Evolutionary conservation across 2,113 vertebrate genomes (phyloP).

Genomic region (Cygnus buccinator): DNA sequence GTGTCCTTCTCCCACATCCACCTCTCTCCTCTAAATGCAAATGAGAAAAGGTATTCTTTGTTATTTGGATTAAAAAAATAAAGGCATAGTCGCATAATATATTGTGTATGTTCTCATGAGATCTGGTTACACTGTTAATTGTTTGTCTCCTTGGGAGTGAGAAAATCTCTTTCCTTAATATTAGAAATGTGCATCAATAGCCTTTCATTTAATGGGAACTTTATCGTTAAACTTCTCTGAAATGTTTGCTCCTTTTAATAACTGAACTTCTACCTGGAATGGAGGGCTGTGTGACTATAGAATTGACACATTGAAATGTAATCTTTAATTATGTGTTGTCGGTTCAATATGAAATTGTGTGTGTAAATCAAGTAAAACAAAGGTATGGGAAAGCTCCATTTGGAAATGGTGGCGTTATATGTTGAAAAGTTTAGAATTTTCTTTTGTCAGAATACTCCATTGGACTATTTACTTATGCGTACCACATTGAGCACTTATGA

Average conservation of each 20-base stretch:
- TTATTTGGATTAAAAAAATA: background rate
- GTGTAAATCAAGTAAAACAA: background rate
- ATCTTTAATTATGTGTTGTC: background rate
- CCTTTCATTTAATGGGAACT: background rate
- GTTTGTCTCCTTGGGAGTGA: background rate
- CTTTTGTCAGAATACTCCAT: background rate
- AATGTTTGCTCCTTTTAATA: background rate
- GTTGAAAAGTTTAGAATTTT: background rate
- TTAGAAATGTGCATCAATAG: background rate
- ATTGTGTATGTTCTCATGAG: background rate
- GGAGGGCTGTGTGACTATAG: background rate
- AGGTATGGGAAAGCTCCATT: background rate
- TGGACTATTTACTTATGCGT: background rate
- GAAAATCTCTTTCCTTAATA: background rate
- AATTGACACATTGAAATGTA: background rate
- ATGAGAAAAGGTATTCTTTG: background rate
- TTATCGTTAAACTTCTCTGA: background rate
- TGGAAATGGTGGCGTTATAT: background rate
- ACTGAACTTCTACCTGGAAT: background rate
- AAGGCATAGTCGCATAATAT: accelerated
- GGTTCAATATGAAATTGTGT: background rate
- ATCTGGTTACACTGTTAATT: background rate
- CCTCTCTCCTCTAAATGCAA: background rate
- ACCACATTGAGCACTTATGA: background rate
- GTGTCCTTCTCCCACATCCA: background rate